These are phyloP conservation scores for Mormoops blainvillei DNA, from an alignment of 2,113 vertebrate genomes.

Conservation along the genomic window DNA sequence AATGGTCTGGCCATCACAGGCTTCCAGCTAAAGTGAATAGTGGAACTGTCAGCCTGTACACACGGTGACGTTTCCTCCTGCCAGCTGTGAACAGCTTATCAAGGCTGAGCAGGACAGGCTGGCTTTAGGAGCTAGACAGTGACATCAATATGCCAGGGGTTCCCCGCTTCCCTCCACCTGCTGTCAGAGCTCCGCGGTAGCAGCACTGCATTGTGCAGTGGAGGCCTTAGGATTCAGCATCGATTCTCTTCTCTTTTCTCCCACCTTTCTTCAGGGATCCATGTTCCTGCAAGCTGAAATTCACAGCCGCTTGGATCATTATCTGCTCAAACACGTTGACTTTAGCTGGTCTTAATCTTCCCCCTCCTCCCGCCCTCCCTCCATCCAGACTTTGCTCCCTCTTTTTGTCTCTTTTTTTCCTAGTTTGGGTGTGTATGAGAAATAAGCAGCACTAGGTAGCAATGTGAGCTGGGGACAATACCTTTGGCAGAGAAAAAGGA, in stretches of 20 bases:
- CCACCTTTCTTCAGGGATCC: not conserved
- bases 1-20: not conserved
- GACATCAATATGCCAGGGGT: not conserved
- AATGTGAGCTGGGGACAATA: not conserved
- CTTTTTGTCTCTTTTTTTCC: not conserved
- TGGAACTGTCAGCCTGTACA: not conserved
- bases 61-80: not conserved
- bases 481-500: not conserved
- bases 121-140: not conserved
- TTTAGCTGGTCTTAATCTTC: not conserved
- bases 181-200: not conserved
- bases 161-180: not conserved
- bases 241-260: not conserved
- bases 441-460: not conserved
- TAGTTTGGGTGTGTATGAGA: not conserved
- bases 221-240: not conserved
- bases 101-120: not conserved
- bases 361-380: not conserved
- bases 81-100: not conserved
- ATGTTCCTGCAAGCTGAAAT: not conserved
- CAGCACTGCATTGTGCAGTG: not conserved
- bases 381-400: fast-evolving
- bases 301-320: not conserved
- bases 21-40: not conserved
- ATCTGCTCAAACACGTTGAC: not conserved